Evolutionary conservation across 2,113 vertebrate genomes (phyloP).

Genomic region (Xenopus laevis): DNA sequence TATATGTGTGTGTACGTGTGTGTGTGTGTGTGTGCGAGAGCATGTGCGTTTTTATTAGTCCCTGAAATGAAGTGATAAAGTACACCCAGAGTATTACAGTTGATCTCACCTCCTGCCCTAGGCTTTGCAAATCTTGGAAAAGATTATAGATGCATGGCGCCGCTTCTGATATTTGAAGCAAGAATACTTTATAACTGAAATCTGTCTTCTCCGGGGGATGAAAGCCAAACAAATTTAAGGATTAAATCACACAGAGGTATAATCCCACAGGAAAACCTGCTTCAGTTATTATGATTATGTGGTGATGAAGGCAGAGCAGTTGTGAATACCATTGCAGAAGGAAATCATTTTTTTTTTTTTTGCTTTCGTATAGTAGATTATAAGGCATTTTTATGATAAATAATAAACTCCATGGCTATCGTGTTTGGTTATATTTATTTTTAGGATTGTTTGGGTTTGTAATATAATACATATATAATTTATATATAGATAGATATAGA

Average conservation of each 20-base stretch:
- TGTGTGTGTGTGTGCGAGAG: slow-evolving; percentile 50
- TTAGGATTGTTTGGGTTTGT: not conserved
- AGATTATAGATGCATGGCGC: slow-evolving; percentile 54
- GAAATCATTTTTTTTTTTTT: slow-evolving; percentile 68
- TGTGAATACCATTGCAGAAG: slow-evolving; percentile 58
- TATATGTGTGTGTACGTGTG: slow-evolving; percentile 45
- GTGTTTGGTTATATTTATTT: slow-evolving; percentile 45
- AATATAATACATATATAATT: not conserved
- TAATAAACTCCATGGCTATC: slow-evolving; percentile 43
- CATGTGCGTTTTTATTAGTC: slow-evolving; percentile 55
- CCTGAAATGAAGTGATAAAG: slow-evolving; percentile 47
- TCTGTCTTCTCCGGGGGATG: slow-evolving; percentile 64
- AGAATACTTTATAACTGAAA: slow-evolving; percentile 64
- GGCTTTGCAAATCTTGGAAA: slow-evolving; percentile 54
- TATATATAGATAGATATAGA: too few relatives aligned
- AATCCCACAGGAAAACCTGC: slow-evolving; percentile 64
- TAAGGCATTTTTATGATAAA: slow-evolving; percentile 59
- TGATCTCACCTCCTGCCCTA: slow-evolving; percentile 48
- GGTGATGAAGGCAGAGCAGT: slow-evolving; percentile 59
- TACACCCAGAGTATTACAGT: slow-evolving; percentile 39
- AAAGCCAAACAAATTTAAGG: slow-evolving; percentile 72
- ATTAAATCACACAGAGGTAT: slow-evolving; percentile 70
- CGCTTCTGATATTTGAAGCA: slow-evolving; percentile 53
- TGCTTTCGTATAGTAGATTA: slow-evolving; percentile 60
- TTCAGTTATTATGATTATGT: slow-evolving; percentile 67